Evolutionary conservation across 2,888 invertebrate species (phyloP).

Genomic region (Labia minor): DNA sequence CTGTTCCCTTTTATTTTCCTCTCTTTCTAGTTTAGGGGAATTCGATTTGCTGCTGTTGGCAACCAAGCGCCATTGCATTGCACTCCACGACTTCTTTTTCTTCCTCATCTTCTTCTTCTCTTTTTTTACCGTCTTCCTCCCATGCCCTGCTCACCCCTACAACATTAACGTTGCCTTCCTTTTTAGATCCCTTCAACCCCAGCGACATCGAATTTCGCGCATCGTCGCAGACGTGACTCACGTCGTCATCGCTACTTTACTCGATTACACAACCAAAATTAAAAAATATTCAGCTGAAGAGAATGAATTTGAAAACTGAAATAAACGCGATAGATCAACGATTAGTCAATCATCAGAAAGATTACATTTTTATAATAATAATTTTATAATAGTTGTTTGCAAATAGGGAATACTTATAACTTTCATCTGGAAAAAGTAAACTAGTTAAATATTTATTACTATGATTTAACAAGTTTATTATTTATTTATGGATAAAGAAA

Average conservation of each 20-base stretch:
- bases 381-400: too few species aligned
- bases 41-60: slow-evolving; percentile 13
- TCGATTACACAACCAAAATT: background rate
- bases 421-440: too few species aligned
- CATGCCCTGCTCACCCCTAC: background rate
- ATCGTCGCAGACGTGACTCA: background rate
- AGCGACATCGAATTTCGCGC: slow-evolving; percentile 8
- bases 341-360: too few species aligned
- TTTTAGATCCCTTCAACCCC: too few species aligned
- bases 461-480: too few species aligned
- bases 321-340: too few species aligned
- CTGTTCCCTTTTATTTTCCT: background rate
- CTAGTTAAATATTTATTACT: too few species aligned
- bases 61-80: background rate
- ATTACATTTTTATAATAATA: too few species aligned
- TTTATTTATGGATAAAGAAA: too few species aligned
- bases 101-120: background rate
- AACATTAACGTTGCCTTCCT: background rate
- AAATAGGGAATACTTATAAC: too few species aligned
- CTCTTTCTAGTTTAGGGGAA: background rate
- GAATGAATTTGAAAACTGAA: too few species aligned
- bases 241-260: slow-evolving; percentile 8
- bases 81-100: background rate
- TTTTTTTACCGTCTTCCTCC: background rate
- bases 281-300: background rate